Evolutionary conservation across 2,113 vertebrate species (phyloP), one percentile per base, ranked within the genome.

Genomic region (Cephalopholis sonnerati): DNA sequence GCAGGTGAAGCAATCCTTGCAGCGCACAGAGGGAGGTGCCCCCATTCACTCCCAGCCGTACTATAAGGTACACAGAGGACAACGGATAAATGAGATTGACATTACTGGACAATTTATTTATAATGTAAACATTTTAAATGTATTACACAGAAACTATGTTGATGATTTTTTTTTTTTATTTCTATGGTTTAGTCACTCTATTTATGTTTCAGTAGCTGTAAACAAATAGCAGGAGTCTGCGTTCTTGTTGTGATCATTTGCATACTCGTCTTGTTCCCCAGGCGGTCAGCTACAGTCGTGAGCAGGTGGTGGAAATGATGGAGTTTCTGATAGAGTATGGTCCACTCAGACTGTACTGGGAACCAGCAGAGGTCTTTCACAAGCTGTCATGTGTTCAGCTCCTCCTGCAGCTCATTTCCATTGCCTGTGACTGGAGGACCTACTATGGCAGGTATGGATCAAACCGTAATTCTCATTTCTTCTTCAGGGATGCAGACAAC

Each of bases 271-370:
- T 86, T 0, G 3, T 27, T 91, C 7, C 51, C 20, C 80, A 99
- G 98, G 98, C 98, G 0, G 98, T 97, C 82, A 97, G 97, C 0
- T 99, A 99, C 72, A 99, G 96, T 73, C 97, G 97, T 4, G 98
- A 99, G 74, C 98, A 99, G 93, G 98, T 99, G 88, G 97, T 99
- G 78, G 98, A 99, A 87, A 99, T 99, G 98, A 98, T 99, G 97
- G 98, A 99, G 90, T 99, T 99, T 89, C 95, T 99, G 41, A 98
- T 99, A 29, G 98, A 99, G 85, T 98, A 97, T 15, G 97, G 97
- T 9, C 98, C 98, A 7, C 97, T 96, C 0, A 96, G 98, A 77
- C 94, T 99, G 0, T 99, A 97, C 84, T 99, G 98, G 98, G 98
- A 99, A 87, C 98, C 98, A 72, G 98, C 98, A 7, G 98, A 99